These are phyloP conservation scores for Zaprionus capensis DNA, from an alignment of 1,140 invertebrate species.

Conservation along the genomic window DNA sequence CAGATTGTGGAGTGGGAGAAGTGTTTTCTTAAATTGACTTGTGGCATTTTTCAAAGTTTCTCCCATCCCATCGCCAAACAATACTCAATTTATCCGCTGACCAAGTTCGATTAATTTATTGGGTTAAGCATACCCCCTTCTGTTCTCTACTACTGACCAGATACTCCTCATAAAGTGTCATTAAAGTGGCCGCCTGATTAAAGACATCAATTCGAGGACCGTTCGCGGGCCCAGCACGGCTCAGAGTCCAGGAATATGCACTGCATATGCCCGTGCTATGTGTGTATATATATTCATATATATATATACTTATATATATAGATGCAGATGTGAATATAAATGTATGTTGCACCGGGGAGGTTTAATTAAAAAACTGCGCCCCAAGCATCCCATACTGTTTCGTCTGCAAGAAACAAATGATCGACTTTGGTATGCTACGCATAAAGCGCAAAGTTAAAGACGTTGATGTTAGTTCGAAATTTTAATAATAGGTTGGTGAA, in stretches of 20 bases:
- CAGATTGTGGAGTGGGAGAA: neutral
- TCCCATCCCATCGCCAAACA: slow-evolving; percentile 9
- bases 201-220: slow-evolving; percentile 67
- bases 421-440: neutral
- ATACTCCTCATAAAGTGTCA: slow-evolving; percentile 65
- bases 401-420: neutral
- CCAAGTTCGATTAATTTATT: slow-evolving; percentile 71
- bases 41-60: slow-evolving; percentile 72
- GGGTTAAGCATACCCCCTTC: slow-evolving; percentile 48
- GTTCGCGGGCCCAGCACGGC: slow-evolving; percentile 4
- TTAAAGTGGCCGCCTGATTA: slow-evolving; percentile 75
- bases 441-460: neutral
- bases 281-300: neutral
- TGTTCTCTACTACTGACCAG: neutral
- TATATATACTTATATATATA: neutral
- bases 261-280: slow-evolving; percentile 10
- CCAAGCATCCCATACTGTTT: slow-evolving; percentile 26
- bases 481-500: no score
- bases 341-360: slow-evolving; percentile 34
- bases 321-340: neutral
- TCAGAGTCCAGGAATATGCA: slow-evolving; percentile 6
- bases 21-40: slow-evolving; percentile 64
- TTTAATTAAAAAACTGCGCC: slow-evolving; percentile 75
- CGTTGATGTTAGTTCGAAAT: neutral
- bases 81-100: slow-evolving; percentile 45